Percentiles rank a stretch among this genome's conserved stretches.
These are phyloP conservation scores for Achatina immaculata DNA, from an alignment of 1,140 invertebrate species.

Conservation along the genomic window DNA sequence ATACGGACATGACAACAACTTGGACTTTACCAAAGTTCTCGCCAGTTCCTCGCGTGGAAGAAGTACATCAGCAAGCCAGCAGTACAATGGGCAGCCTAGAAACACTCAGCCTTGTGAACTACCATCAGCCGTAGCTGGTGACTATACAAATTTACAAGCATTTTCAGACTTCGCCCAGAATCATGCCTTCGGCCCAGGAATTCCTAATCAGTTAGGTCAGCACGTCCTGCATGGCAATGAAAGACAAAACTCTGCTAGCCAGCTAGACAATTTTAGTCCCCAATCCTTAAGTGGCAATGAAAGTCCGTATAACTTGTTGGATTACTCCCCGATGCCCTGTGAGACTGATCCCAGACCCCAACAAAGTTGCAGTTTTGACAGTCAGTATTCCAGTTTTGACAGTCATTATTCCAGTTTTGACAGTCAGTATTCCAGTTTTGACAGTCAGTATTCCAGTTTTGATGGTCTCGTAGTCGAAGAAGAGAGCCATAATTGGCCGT, in stretches of 20 bases:
- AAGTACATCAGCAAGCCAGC: not conserved
- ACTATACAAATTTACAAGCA: not conserved
- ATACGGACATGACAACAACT: not conserved
- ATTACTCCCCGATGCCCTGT: not conserved
- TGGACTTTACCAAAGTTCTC: not conserved
- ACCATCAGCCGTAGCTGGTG: too few relatives aligned
- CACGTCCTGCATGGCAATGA: not conserved
- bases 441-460: too few relatives aligned
- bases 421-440: too few relatives aligned
- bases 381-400: not conserved
- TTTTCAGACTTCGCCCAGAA: not conserved
- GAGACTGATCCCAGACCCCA: too few relatives aligned
- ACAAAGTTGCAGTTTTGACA: not conserved
- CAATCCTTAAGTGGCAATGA: not conserved
- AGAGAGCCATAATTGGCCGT: too few relatives aligned
- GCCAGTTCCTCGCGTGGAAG: not conserved
- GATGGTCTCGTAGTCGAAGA: too few relatives aligned
- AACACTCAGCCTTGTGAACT: not conserved
- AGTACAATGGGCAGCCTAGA: not conserved
- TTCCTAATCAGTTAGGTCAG: not conserved
- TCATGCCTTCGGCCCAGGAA: too few relatives aligned
- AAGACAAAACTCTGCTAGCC: not conserved
- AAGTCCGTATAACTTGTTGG: not conserved
- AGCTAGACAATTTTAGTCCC: not conserved
- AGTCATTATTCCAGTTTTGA: too few relatives aligned